Percentiles rank a stretch among this genome's conserved stretches.
Conservation (phyloP, 2,797 vertebrate species). For the Lutjanus argentimaculatus region DNA sequence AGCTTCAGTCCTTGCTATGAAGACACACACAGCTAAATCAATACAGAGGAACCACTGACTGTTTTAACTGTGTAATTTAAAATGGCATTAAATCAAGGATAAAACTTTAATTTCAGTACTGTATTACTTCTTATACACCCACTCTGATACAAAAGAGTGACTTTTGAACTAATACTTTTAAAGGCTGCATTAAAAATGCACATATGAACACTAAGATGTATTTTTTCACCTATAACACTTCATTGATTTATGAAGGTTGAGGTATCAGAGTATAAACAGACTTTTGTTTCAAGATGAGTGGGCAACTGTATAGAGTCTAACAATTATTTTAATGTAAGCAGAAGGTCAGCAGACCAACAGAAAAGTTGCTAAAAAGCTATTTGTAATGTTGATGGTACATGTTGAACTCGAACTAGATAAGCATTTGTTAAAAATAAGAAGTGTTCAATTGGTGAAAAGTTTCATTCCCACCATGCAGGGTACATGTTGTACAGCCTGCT, state of each 20-base stretch:
- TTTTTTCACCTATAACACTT: neutral
- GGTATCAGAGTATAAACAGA: neutral
- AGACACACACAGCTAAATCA: constrained; percentile 31
- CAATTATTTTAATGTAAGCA: neutral
- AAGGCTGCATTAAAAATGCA: neutral
- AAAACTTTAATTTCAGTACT: constrained; percentile 9
- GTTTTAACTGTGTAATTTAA: neutral
- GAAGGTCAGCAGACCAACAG: neutral
- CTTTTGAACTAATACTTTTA: neutral
- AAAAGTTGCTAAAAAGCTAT: neutral
- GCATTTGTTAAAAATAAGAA: neutral
- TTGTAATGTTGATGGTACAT: neutral
- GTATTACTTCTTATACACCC: neutral
- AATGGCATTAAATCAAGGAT: constrained; percentile 2
- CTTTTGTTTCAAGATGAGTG: neutral
- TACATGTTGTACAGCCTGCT: neutral
- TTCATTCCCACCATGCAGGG: neutral
- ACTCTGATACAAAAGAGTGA: neutral
- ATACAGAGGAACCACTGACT: neutral
- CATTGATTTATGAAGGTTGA: neutral
- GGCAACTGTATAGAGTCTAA: neutral
- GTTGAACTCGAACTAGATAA: neutral
- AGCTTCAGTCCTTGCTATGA: constrained; percentile 27
- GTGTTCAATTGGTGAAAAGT: neutral
- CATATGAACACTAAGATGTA: neutral